A percentile compares a stretch with the other conserved stretches of the same genome.
These are phyloP conservation scores for Eupithecia subumbrata DNA, from an alignment of 2,888 invertebrate species.

Conservation along the genomic window DNA sequence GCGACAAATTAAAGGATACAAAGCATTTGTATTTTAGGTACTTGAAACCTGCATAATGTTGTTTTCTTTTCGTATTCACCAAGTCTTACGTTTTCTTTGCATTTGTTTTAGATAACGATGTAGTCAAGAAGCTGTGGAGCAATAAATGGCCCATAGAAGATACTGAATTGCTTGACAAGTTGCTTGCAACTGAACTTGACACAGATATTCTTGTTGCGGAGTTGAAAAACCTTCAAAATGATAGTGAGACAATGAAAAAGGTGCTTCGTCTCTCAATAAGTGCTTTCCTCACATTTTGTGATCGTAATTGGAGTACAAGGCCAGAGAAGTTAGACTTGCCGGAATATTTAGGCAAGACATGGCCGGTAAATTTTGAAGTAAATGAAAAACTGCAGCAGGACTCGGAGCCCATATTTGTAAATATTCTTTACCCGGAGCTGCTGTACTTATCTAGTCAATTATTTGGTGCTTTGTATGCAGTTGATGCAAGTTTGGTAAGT, in stretches of 20 bases:
- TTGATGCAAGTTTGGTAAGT: slow-evolving; percentile 71
- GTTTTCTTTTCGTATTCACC: neutral
- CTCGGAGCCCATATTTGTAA: slow-evolving; percentile 87
- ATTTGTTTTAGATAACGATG: slow-evolving; percentile 57
- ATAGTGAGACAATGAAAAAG: slow-evolving; percentile 57
- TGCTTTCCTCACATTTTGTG: slow-evolving; percentile 88
- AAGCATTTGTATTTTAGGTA: neutral
- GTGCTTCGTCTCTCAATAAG: slow-evolving; percentile 85
- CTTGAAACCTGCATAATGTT: neutral
- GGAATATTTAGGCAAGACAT: slow-evolving; percentile 69
- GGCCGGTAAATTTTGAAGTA: slow-evolving; percentile 75
- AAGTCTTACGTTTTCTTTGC: neutral
- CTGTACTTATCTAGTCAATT: slow-evolving; percentile 73
- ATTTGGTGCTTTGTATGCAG: slow-evolving; percentile 62
- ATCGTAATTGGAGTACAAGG: slow-evolving; percentile 93
- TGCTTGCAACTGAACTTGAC: slow-evolving; percentile 63
- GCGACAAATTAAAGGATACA: neutral
- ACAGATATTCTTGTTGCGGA: slow-evolving; percentile 53
- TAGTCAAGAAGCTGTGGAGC: slow-evolving; percentile 63
- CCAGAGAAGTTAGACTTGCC: slow-evolving; percentile 69
- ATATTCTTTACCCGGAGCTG: slow-evolving; percentile 84
- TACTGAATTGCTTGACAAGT: slow-evolving; percentile 56
- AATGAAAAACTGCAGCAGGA: slow-evolving; percentile 77
- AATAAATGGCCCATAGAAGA: slow-evolving; percentile 65
- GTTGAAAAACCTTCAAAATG: slow-evolving; percentile 55